Percentiles rank a stretch among this genome's conserved stretches.
These are phyloP conservation scores for Eudasyphora cyanicolor DNA, from an alignment of 2,888 invertebrate genomes.

Conservation along the genomic window DNA sequence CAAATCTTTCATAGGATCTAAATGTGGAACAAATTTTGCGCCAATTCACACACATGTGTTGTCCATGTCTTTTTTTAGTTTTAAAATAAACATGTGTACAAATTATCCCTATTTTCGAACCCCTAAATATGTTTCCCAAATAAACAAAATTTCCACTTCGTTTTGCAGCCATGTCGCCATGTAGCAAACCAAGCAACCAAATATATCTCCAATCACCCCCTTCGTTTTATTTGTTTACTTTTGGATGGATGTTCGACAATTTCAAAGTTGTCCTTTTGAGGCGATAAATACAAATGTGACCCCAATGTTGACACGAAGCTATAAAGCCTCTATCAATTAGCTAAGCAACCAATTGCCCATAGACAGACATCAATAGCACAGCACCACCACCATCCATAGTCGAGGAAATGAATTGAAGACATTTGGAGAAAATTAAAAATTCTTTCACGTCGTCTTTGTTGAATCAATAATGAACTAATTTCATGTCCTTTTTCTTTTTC, in stretches of 20 bases:
- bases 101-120: too few species aligned
- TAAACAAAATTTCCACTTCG: constrained; percentile 29
- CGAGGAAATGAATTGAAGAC: neutral
- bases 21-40: too few species aligned
- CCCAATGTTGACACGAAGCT: constrained; percentile 27
- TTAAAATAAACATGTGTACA: too few species aligned
- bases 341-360: constrained; percentile 38
- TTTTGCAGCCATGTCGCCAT: constrained; percentile 22
- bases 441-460: constrained; percentile 16
- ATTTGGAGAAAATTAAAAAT: constrained; percentile 14
- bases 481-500: neutral
- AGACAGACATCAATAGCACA: neutral
- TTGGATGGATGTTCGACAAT: neutral
- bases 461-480: constrained; percentile 43
- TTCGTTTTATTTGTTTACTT: neutral
- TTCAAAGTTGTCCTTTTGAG: constrained; percentile 10
- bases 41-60: too few species aligned
- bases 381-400: neutral
- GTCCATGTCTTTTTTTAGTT: too few species aligned
- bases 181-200: constrained; percentile 14
- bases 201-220: neutral
- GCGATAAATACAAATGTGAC: neutral
- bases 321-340: constrained; percentile 17
- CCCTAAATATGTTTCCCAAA: too few species aligned
- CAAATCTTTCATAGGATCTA: too few species aligned